phyloP scores from a whole-genome alignment of 2,888 invertebrate species.

The Microctonus brassicae region DNA sequence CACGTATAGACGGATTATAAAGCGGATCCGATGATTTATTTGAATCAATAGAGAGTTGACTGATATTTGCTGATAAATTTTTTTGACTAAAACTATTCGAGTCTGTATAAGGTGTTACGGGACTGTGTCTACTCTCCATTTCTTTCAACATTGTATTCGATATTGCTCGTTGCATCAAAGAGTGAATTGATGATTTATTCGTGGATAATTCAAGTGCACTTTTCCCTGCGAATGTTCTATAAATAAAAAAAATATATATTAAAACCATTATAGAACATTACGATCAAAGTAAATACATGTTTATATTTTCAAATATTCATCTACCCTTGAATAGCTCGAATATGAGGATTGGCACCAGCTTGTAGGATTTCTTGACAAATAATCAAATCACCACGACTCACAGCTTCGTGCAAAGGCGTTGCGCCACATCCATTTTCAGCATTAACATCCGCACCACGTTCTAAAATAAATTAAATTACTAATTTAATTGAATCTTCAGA shows the following conservation, averaged over 20 bases:
- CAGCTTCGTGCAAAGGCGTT: slow-evolving; percentile 76
- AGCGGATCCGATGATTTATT: slow-evolving; percentile 63
- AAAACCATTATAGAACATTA: not conserved
- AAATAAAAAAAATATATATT: slow-evolving; percentile 16
- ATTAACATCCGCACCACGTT: slow-evolving; percentile 74
- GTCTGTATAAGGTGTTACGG: slow-evolving; percentile 55
- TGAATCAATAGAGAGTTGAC: slow-evolving; percentile 64
- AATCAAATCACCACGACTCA: slow-evolving; percentile 71
- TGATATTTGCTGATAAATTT: slow-evolving; percentile 60
- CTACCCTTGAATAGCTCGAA: slow-evolving; percentile 71
- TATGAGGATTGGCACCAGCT: slow-evolving; percentile 73
- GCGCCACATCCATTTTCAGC: slow-evolving; percentile 73
- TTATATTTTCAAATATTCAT: slow-evolving; percentile 22
- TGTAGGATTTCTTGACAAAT: slow-evolving; percentile 73
- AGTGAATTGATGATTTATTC: slow-evolving; percentile 56
- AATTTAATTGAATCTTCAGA: not conserved
- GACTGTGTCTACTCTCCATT: slow-evolving; percentile 59
- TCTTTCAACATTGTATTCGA: slow-evolving; percentile 59
- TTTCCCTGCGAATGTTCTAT: slow-evolving; percentile 65
- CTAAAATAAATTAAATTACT: slow-evolving; percentile 55
- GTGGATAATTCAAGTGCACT: slow-evolving; percentile 63
- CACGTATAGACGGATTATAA: slow-evolving; percentile 57
- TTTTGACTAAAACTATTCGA: slow-evolving; percentile 58
- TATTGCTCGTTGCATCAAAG: slow-evolving; percentile 57
- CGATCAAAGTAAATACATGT: not conserved